These are phyloP conservation scores for Lepisosteus osseus DNA, from an alignment of 2,113 vertebrate species.

Conservation along the genomic window DNA sequence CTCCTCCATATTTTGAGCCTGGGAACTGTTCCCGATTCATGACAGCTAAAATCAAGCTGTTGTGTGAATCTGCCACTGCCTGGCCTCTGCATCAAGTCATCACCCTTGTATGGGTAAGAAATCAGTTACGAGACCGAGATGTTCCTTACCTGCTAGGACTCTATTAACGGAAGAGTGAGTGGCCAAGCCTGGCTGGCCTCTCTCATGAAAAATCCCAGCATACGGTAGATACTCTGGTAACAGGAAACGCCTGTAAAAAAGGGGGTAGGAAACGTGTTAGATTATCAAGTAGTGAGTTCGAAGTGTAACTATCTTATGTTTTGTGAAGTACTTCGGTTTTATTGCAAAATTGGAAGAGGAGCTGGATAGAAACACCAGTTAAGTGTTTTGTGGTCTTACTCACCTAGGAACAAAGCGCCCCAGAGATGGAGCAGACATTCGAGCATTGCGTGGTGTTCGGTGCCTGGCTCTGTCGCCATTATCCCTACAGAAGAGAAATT, in stretches of 20 bases:
- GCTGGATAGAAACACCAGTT: too few species aligned
- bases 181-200: slow-evolving; percentile 92
- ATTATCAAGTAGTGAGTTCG: too few species aligned
- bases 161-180: slow-evolving; percentile 97
- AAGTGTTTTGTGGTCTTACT: slow-evolving; percentile 22
- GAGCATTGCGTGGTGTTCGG: slow-evolving; percentile 88
- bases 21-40: too few species aligned
- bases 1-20: too few species aligned
- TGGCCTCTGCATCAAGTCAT: too few species aligned
- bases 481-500: slow-evolving; percentile 64
- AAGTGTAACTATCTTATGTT: too few species aligned
- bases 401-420: slow-evolving; percentile 95
- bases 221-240: slow-evolving; percentile 97
- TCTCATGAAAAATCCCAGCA: slow-evolving; percentile 96
- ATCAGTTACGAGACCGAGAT: background rate
- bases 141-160: slow-evolving; percentile 84
- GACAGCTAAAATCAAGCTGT: too few species aligned
- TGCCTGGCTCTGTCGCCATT: slow-evolving; percentile 88
- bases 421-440: slow-evolving; percentile 93
- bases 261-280: slow-evolving; percentile 17
- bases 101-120: too few species aligned
- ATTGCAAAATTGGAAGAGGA: too few species aligned
- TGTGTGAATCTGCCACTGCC: too few species aligned
- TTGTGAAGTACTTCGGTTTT: too few species aligned
- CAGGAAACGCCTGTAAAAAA: slow-evolving; percentile 81